Percentiles rank a stretch among this genome's conserved stretches.
Conservation (phyloP, 2,888 invertebrate species). For the Xylota segnis region DNA sequence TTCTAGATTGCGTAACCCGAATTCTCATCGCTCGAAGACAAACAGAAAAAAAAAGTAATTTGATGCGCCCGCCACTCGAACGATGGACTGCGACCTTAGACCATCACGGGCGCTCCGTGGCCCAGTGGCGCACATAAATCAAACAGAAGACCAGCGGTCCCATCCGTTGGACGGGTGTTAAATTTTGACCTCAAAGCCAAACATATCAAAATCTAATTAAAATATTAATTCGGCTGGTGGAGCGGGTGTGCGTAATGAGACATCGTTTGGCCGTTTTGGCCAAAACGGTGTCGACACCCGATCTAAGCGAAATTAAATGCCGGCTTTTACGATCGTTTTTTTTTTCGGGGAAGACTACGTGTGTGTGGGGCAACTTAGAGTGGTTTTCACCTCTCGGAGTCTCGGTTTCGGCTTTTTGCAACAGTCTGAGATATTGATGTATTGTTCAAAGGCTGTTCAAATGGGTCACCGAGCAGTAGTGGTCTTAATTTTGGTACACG, state of each 20-base stretch:
- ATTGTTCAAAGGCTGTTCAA: constrained; percentile 27
- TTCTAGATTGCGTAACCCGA: constrained; percentile 57
- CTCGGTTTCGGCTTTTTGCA: constrained; percentile 22
- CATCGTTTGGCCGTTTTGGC: constrained; percentile 5
- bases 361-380: constrained; percentile 12
- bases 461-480: constrained; percentile 16
- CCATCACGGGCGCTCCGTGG: background rate
- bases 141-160: background rate
- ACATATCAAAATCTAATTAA: constrained; percentile 70
- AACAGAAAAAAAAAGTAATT: constrained; percentile 36
- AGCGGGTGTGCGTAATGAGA: constrained; percentile 24
- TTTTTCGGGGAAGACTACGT: background rate
- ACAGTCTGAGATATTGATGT: constrained; percentile 45
- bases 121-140: background rate
- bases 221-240: constrained; percentile 50
- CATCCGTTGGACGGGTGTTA: constrained; percentile 14
- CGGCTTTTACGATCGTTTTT: constrained; percentile 5
- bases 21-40: constrained; percentile 54
- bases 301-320: constrained; percentile 19
- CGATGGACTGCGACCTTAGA: constrained; percentile 29
- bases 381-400: background rate
- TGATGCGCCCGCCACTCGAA: constrained; percentile 40
- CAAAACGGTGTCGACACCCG: constrained; percentile 2
- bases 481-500: background rate
- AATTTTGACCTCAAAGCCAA: constrained; percentile 48